Evolutionary conservation across 2,888 invertebrate genomes (phyloP).

Genomic region (Polyommatus iphigenia): DNA sequence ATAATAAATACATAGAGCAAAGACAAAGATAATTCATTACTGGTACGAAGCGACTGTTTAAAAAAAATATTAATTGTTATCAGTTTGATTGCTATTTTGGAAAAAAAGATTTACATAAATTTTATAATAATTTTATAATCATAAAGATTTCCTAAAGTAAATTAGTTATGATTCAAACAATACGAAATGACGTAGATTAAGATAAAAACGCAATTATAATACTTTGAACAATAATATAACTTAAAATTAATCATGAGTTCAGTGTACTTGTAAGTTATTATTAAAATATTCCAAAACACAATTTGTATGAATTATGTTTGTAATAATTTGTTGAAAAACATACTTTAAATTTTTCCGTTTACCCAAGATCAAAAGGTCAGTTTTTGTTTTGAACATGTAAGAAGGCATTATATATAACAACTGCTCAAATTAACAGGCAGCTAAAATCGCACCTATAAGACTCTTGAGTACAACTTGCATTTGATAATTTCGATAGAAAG

Average conservation of each 20-base stretch:
- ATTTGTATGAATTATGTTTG: conserved; percentile 3
- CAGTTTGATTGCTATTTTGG: no score
- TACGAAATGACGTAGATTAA: neutral
- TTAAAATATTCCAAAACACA: conserved; percentile 15
- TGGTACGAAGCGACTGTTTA: no score
- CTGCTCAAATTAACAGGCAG: neutral
- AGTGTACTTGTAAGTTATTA: neutral
- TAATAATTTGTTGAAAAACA: neutral
- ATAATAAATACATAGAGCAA: no score
- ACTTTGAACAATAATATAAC: neutral
- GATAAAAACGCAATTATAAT: neutral
- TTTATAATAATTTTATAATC: no score
- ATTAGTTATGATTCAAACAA: neutral
- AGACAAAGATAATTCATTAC: no score
- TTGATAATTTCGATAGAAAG: no score
- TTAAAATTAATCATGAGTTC: neutral
- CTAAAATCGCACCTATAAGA: neutral
- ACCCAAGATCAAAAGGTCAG: neutral
- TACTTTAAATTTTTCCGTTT: neutral
- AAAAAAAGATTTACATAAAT: no score
- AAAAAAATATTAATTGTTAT: no score
- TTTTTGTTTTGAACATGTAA: neutral
- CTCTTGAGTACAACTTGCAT: neutral
- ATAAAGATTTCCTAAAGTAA: no score
- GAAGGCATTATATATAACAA: neutral